Conservation (phyloP, 2,113 vertebrate genomes). For the Eclectus roratus region DNA sequence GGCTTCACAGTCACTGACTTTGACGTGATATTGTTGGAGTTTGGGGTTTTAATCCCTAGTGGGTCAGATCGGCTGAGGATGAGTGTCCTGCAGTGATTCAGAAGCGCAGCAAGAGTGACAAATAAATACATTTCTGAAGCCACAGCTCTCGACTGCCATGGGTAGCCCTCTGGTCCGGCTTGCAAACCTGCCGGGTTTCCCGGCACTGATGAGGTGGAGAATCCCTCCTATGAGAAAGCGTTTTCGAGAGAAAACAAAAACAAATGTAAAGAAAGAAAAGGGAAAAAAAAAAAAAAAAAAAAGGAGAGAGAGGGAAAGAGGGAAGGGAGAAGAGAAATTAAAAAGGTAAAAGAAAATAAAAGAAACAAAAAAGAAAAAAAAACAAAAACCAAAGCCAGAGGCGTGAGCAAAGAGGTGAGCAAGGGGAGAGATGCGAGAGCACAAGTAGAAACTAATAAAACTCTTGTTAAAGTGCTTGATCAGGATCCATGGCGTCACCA, state of each 20-base stretch:
- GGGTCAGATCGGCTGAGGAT: not conserved
- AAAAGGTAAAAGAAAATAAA: not conserved
- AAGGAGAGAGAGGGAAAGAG: rapidly evolving
- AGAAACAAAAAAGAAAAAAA: rapidly evolving
- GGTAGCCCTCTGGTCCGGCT: not conserved
- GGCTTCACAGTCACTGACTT: not conserved
- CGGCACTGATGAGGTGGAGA: not conserved
- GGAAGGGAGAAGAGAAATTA: rapidly evolving
- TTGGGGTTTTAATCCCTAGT: not conserved
- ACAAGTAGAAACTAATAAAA: conserved; percentile 66
- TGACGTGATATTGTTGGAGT: not conserved
- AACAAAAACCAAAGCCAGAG: not conserved
- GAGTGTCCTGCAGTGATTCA: not conserved
- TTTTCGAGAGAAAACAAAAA: not conserved
- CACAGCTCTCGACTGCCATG: not conserved
- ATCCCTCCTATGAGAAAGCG: not conserved
- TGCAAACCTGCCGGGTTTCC: not conserved
- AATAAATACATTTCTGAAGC: not conserved
- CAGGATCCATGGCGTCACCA: conserved; percentile 71
- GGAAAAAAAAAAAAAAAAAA: too few species aligned
- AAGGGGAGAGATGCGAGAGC: not conserved
- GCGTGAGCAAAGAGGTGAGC: not conserved
- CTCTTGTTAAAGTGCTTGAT: conserved; percentile 65
- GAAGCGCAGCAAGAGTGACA: not conserved
- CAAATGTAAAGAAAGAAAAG: too few species aligned